Evolutionary conservation across 2,797 vertebrate species (phyloP).

Genomic region (Eospalax fontanierii): DNA sequence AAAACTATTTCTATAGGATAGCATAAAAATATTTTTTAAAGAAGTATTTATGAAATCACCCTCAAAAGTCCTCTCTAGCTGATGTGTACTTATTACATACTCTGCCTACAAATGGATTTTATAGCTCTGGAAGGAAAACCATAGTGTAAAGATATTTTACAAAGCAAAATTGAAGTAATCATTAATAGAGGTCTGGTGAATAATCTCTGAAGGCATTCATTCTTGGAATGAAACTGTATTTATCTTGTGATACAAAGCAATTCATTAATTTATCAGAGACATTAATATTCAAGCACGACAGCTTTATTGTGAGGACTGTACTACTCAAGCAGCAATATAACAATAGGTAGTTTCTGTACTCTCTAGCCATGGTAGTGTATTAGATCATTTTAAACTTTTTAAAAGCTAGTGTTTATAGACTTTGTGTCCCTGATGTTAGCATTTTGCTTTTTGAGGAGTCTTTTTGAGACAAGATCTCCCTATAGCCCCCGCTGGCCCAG

Average conservation of each 20-base stretch:
- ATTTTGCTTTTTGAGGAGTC: neutral
- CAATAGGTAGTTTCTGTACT: slow-evolving; percentile 66
- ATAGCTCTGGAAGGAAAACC: slow-evolving; percentile 58
- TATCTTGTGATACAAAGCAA: slow-evolving; percentile 75
- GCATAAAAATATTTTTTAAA: slow-evolving; percentile 2
- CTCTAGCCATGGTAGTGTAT: neutral
- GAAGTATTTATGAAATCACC: neutral
- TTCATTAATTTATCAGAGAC: slow-evolving; percentile 76
- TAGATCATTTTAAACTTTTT: slow-evolving; percentile 54
- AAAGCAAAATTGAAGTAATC: slow-evolving; percentile 67
- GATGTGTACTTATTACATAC: slow-evolving; percentile 7
- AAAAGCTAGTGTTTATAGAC: slow-evolving; percentile 36
- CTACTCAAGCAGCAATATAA: slow-evolving; percentile 46
- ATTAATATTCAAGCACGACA: slow-evolving; percentile 80
- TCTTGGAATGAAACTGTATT: slow-evolving; percentile 74
- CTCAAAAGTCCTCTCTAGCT: neutral
- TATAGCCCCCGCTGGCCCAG: no score
- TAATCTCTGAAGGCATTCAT: slow-evolving; percentile 11
- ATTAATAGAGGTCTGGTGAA: slow-evolving; percentile 63
- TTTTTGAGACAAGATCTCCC: no score
- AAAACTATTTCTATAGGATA: slow-evolving; percentile 26
- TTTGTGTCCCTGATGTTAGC: slow-evolving; percentile 56
- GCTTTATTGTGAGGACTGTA: slow-evolving; percentile 73
- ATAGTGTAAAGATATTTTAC: slow-evolving; percentile 27
- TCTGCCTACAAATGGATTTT: slow-evolving; percentile 60